Percentiles rank a stretch among this genome's conserved stretches.
phyloP scores from a whole-genome alignment of 2,113 vertebrate species.

The Heterotilapia buettikoferi region DNA sequence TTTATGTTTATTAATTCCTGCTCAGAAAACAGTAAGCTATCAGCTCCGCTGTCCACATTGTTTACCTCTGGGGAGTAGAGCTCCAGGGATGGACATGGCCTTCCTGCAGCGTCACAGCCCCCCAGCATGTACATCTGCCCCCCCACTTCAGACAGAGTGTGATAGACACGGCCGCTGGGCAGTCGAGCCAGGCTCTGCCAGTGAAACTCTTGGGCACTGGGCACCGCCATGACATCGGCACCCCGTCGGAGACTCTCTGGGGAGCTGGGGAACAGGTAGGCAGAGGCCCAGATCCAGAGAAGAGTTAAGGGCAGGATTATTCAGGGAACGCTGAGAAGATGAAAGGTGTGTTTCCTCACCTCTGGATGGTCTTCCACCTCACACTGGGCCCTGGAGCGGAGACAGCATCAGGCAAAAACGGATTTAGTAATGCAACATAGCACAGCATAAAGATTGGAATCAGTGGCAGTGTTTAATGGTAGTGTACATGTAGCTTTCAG shows the following conservation, averaged over 20 bases:
- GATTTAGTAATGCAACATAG: background rate
- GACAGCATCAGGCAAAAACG: background rate
- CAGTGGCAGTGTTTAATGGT: background rate
- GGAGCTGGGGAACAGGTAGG: background rate
- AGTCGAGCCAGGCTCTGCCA: conserved; percentile 90
- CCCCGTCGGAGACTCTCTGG: background rate
- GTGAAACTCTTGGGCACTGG: conserved; percentile 84
- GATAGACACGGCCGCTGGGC: conserved; percentile 86
- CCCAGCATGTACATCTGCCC: conserved; percentile 91
- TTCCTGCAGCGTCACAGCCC: conserved; percentile 85
- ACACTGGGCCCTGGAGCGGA: conserved; percentile 7
- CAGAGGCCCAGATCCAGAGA: background rate
- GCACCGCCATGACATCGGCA: conserved; percentile 77
- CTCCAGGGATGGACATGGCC: conserved; percentile 82
- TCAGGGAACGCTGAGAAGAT: background rate
- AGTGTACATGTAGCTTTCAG: background rate
- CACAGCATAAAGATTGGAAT: background rate
- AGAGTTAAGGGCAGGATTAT: background rate
- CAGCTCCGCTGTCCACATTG: background rate
- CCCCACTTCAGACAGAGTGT: conserved; percentile 82
- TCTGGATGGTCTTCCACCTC: background rate
- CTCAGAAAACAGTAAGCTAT: background rate
- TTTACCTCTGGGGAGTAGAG: conserved; percentile 86
- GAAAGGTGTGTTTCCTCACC: background rate
- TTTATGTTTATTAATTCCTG: background rate